Percentiles rank a stretch among this genome's conserved stretches.
Evolutionary conservation across 2,797 vertebrate genomes (phyloP).

Genomic region (Delichon dasypus): DNA sequence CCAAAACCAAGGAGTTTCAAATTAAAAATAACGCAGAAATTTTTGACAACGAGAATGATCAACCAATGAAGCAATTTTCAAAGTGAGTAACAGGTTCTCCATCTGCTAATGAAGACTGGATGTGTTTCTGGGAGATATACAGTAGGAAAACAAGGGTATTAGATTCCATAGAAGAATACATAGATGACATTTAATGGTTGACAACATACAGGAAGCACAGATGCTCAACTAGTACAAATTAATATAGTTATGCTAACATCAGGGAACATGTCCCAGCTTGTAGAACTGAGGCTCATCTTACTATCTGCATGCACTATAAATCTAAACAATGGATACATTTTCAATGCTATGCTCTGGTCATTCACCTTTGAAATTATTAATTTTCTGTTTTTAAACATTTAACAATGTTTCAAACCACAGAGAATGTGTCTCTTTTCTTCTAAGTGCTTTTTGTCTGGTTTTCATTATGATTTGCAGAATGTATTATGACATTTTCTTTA

Average conservation of each 20-base stretch:
- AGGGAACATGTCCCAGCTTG: background rate
- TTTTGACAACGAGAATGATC: background rate
- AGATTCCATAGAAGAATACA: background rate
- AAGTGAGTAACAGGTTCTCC: background rate
- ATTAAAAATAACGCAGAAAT: background rate
- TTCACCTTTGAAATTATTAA: background rate
- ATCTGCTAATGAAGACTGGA: background rate
- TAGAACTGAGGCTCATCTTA: background rate
- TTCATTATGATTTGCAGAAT: background rate
- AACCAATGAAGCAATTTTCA: background rate
- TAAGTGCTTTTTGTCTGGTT: slow-evolving; percentile 1
- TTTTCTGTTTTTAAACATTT: background rate
- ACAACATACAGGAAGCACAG: background rate
- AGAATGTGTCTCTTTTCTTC: background rate
- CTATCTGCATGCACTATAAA: background rate
- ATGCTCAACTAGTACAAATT: slow-evolving; percentile 5
- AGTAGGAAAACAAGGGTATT: background rate
- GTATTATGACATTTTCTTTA: background rate
- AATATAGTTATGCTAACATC: background rate
- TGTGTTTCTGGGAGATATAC: background rate
- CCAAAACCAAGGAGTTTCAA: background rate
- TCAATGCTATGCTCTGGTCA: background rate
- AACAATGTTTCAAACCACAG: background rate
- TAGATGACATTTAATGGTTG: slow-evolving; percentile 2
- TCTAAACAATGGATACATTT: background rate